These are phyloP conservation scores for Myripristis jacobus DNA, from an alignment of 2,797 vertebrate species.

Conservation along the genomic window DNA sequence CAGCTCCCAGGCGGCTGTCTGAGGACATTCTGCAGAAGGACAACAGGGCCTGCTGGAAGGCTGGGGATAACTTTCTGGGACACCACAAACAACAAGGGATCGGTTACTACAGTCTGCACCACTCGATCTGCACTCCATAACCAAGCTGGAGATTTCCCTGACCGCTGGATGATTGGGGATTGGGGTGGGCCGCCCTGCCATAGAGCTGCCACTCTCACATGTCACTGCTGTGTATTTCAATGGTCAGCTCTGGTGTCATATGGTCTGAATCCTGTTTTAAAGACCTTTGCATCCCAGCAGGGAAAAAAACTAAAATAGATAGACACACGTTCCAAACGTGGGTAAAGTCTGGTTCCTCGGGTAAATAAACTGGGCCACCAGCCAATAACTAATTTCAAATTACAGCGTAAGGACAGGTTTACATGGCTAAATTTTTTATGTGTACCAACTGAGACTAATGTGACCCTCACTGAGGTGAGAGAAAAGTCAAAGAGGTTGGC, in stretches of 20 bases:
- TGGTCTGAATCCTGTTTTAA: not conserved
- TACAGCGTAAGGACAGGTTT: too few species aligned
- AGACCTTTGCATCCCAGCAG: not conserved
- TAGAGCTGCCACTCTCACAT: slow-evolving; percentile 27
- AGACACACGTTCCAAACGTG: not conserved
- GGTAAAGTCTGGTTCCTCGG: too few species aligned
- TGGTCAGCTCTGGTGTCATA: not conserved
- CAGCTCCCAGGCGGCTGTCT: slow-evolving; percentile 96
- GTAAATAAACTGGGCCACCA: too few species aligned
- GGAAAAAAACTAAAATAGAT: not conserved
- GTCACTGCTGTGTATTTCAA: slow-evolving; percentile 10
- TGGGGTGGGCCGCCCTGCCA: slow-evolving; percentile 21
- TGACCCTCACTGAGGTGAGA: too few species aligned
- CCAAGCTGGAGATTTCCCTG: slow-evolving; percentile 17
- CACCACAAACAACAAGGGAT: slow-evolving; percentile 45
- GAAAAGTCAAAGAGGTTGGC: too few species aligned
- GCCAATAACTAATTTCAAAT: too few species aligned
- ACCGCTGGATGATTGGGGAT: slow-evolving; percentile 45
- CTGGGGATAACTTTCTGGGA: slow-evolving; percentile 91
- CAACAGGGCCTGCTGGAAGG: slow-evolving; percentile 96
- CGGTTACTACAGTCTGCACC: slow-evolving; percentile 30
- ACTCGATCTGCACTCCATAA: slow-evolving; percentile 46
- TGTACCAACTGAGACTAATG: too few species aligned
- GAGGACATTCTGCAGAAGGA: slow-evolving; percentile 99
- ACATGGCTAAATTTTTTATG: too few species aligned